These are phyloP conservation scores for Hippocampus mohnikei DNA, from an alignment of 2,113 vertebrate genomes.

Conservation along the genomic window DNA sequence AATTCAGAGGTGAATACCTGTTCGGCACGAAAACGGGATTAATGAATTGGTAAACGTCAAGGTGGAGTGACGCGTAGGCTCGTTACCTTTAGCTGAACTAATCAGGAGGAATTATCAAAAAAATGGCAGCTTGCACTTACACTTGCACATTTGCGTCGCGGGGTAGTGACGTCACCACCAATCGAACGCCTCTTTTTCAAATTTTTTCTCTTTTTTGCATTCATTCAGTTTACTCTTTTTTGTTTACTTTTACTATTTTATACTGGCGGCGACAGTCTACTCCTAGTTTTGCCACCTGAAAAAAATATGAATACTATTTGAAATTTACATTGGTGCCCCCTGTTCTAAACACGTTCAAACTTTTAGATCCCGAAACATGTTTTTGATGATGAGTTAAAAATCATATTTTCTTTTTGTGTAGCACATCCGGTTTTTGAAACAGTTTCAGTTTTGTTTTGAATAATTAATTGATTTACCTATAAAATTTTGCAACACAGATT, in stretches of 20 bases:
- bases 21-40: not conserved
- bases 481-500: too few species aligned
- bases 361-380: too few species aligned
- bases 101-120: conserved; percentile 36
- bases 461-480: too few species aligned
- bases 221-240: not conserved
- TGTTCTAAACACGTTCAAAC: too few species aligned
- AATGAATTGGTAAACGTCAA: not conserved
- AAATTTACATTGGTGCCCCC: too few species aligned
- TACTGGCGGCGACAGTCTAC: too few species aligned
- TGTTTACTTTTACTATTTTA: not conserved
- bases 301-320: too few species aligned
- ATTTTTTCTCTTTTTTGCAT: not conserved
- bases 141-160: conserved; percentile 61
- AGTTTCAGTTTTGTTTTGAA: too few species aligned
- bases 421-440: too few species aligned
- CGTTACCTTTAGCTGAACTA: conserved; percentile 19
- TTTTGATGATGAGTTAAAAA: too few species aligned
- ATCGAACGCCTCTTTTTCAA: not conserved
- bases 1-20: not conserved
- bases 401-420: too few species aligned
- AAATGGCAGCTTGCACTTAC: conserved; percentile 68
- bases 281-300: too few species aligned
- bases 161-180: conserved; percentile 28
- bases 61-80: conserved; percentile 12